Conservation (phyloP, 2,888 invertebrate species). For the Choristoneura rosaceana region DNA sequence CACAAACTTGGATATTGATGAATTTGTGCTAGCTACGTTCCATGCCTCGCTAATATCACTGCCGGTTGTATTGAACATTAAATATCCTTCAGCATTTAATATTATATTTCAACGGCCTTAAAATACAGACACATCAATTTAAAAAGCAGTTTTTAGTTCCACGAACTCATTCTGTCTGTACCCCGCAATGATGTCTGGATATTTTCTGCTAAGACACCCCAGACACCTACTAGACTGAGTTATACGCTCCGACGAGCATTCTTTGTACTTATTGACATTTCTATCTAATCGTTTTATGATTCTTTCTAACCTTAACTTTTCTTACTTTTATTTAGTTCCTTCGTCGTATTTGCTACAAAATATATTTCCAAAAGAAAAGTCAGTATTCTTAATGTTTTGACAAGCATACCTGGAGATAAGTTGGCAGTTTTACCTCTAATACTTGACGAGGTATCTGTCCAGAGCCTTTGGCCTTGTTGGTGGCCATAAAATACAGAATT, state of each 20-base stretch:
- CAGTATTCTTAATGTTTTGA: no score
- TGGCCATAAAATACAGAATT: no score
- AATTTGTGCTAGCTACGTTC: not conserved
- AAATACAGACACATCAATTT: slow-evolving; percentile 24
- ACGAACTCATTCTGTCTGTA: slow-evolving; percentile 27
- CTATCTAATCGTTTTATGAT: slow-evolving; percentile 13
- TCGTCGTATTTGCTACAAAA: slow-evolving; percentile 2
- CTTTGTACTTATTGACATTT: slow-evolving; percentile 27
- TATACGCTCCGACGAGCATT: slow-evolving; percentile 5
- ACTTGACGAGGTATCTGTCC: no score
- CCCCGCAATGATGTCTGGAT: slow-evolving; percentile 35
- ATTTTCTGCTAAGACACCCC: slow-evolving; percentile 29
- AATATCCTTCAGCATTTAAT: not conserved
- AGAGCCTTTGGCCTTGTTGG: no score
- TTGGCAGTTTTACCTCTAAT: no score
- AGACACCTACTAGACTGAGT: slow-evolving; percentile 26
- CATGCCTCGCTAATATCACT: not conserved
- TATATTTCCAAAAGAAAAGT: no score
- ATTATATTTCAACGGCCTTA: not conserved
- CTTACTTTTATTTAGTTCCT: not conserved
- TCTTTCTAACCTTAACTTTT: not conserved
- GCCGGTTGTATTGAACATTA: not conserved
- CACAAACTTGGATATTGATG: slow-evolving; percentile 7
- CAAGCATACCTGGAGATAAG: no score
- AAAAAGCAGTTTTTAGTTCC: slow-evolving; percentile 31